Percentiles rank a stretch among this genome's conserved stretches.
These are phyloP conservation scores for Hippocampus guttulatus DNA, from an alignment of 2,113 vertebrate genomes.

Conservation along the genomic window DNA sequence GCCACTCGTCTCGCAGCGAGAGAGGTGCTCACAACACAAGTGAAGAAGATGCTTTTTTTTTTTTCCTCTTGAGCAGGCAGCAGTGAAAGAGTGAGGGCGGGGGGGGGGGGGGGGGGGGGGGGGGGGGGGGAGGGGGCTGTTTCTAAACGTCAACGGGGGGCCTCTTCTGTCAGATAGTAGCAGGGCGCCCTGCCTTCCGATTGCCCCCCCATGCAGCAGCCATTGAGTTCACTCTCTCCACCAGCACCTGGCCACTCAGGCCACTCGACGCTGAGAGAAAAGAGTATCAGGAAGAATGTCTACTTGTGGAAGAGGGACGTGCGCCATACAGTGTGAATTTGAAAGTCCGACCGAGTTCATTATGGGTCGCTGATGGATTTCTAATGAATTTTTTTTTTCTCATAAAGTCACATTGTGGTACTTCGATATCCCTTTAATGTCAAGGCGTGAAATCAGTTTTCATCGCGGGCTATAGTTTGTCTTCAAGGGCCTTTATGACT, in stretches of 20 bases:
- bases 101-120: slow-evolving; percentile 13
- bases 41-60: slow-evolving; percentile 60
- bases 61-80: slow-evolving; percentile 36
- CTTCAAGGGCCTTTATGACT: too few species aligned
- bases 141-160: slow-evolving; percentile 44
- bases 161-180: slow-evolving; percentile 47
- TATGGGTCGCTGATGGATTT: background rate
- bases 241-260: slow-evolving; percentile 44
- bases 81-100: slow-evolving; percentile 43
- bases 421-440: too few species aligned
- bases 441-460: too few species aligned
- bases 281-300: background rate
- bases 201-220: slow-evolving; percentile 1
- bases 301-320: background rate
- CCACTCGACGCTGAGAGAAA: background rate
- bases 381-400: background rate
- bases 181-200: slow-evolving; percentile 28
- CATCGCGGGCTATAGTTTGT: too few species aligned
- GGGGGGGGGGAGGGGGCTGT: slow-evolving; percentile 24
- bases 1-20: slow-evolving; percentile 42
- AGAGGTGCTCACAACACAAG: slow-evolving; percentile 34
- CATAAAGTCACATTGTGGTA: too few species aligned
- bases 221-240: slow-evolving; percentile 46
- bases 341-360: background rate
- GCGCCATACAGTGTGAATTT: background rate